A percentile compares a stretch with the other conserved stretches of the same genome.
These are phyloP conservation scores for Phrynocephalus guinanensis DNA, from an alignment of 2,797 vertebrate genomes.

Conservation along the genomic window DNA sequence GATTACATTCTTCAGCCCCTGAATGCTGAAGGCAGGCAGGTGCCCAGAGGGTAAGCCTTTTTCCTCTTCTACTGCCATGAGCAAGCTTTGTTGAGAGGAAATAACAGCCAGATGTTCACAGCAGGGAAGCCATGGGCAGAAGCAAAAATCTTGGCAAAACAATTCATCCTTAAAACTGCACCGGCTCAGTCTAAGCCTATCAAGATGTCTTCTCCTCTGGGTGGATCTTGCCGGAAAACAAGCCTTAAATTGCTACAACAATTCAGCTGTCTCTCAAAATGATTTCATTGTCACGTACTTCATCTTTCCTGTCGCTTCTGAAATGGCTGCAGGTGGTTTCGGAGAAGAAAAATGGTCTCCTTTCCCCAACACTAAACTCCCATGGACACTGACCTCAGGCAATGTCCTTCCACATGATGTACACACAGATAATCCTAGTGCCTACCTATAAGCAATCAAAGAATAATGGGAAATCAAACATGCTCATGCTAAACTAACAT, in stretches of 20 bases:
- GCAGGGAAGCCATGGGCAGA: conserved; percentile 28
- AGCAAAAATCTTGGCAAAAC: conserved; percentile 19
- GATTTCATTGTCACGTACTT: neutral
- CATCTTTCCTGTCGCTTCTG: neutral
- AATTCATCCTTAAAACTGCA: conserved; percentile 12
- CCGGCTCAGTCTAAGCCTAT: conserved; percentile 27
- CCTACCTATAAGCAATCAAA: neutral
- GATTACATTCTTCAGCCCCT: conserved; percentile 14
- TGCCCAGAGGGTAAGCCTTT: neutral
- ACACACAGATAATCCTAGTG: neutral
- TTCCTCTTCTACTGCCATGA: conserved; percentile 1
- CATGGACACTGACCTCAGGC: neutral
- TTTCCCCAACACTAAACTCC: neutral
- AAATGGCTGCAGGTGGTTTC: neutral
- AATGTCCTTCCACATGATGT: neutral
- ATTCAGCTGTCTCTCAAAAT: conserved; percentile 30
- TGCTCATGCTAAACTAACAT: neutral
- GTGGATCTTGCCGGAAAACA: conserved; percentile 1
- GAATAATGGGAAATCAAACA: neutral
- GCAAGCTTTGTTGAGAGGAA: conserved; percentile 29
- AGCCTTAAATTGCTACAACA: conserved; percentile 12
- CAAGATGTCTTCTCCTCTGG: conserved; percentile 30
- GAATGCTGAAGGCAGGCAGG: neutral
- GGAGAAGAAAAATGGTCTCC: neutral
- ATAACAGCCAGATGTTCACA: conserved; percentile 46